A percentile compares a stretch with the other conserved stretches of the same genome.
Conservation (phyloP, 2,113 vertebrate genomes). For the Bettongia penicillata region DNA sequence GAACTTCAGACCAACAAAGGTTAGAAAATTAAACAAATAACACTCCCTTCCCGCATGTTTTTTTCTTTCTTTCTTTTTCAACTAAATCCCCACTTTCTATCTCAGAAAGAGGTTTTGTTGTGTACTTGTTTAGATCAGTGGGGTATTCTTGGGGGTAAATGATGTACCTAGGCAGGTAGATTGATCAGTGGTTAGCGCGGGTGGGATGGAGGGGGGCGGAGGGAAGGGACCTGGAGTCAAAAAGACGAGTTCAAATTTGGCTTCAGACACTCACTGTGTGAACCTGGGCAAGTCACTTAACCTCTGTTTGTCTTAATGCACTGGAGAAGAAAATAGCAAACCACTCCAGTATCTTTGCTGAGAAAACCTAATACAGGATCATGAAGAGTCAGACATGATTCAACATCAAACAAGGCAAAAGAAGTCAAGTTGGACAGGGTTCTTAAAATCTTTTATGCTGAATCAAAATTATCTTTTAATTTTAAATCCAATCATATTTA, state of each 20-base stretch:
- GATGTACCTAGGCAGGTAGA: neutral
- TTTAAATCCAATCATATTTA: conserved; percentile 21
- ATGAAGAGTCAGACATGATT: neutral
- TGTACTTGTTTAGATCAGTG: neutral
- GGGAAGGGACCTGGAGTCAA: neutral
- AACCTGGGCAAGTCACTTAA: neutral
- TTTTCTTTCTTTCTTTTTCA: neutral
- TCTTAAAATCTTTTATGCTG: neutral
- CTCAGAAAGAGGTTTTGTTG: neutral
- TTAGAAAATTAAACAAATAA: conserved; percentile 6
- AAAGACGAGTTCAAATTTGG: neutral
- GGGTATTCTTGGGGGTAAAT: neutral
- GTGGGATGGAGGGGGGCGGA: no score
- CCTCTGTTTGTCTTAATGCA: neutral
- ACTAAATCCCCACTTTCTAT: neutral
- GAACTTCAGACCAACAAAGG: neutral
- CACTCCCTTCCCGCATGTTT: neutral
- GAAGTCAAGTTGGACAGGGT: neutral
- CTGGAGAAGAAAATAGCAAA: neutral
- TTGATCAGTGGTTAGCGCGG: neutral
- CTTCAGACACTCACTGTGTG: neutral
- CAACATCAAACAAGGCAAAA: neutral
- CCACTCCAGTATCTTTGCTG: neutral
- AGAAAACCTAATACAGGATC: neutral
- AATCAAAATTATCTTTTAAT: neutral